phyloP scores from a whole-genome alignment of 2,888 invertebrate genomes.

The Sericinus montela region DNA sequence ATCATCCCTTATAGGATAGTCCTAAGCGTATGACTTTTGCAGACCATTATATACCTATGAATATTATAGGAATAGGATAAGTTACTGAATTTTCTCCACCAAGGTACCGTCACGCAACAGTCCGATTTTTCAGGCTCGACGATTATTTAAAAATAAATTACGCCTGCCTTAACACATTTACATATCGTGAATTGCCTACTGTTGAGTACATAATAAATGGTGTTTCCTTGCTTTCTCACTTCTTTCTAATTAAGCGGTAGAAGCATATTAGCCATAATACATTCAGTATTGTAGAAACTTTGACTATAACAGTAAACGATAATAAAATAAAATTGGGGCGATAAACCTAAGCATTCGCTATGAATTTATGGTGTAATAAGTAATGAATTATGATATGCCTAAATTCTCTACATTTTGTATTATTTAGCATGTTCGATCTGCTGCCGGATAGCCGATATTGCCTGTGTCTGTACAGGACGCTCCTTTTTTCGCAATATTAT shows the following conservation, averaged over 20 bases:
- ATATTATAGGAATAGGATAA: too few species aligned
- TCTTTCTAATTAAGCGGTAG: constrained; percentile 52
- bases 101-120: constrained; percentile 54
- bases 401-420: too few species aligned
- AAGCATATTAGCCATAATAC: constrained; percentile 28
- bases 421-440: too few species aligned
- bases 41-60: too few species aligned
- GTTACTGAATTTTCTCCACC: constrained; percentile 16
- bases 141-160: constrained; percentile 72
- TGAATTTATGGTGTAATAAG: background rate
- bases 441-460: too few species aligned
- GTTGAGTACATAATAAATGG: constrained; percentile 69
- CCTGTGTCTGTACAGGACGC: too few species aligned
- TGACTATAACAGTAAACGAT: background rate
- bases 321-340: constrained; percentile 1
- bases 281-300: background rate
- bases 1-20: too few species aligned
- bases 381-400: too few species aligned
- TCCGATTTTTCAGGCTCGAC: constrained; percentile 57
- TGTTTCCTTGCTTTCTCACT: constrained; percentile 69
- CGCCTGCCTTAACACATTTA: constrained; percentile 58
- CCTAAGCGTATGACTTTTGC: too few species aligned
- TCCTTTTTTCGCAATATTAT: too few species aligned
- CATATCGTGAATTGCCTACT: constrained; percentile 56
- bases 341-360: background rate